Evolutionary conservation across 2,113 vertebrate species (phyloP).

Genomic region (Lasiurus borealis): DNA sequence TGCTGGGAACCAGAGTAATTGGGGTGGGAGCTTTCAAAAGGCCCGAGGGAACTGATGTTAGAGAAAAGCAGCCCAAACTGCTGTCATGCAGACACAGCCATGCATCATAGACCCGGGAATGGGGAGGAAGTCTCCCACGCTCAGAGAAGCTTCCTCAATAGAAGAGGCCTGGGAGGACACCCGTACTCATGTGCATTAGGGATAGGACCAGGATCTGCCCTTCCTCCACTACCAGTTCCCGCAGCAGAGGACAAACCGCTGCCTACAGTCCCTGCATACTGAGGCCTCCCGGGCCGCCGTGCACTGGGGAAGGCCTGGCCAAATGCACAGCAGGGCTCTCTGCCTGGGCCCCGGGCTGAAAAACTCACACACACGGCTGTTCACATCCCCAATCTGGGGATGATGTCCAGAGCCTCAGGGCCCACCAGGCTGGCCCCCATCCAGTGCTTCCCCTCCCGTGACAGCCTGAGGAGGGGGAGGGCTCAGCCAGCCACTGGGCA

Average conservation of each 20-base stretch:
- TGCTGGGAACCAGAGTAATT: neutral
- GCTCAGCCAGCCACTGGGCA: neutral
- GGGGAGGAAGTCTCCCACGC: neutral
- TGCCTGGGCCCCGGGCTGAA: neutral
- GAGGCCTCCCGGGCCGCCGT: neutral
- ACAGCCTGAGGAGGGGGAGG: neutral
- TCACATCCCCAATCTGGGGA: neutral
- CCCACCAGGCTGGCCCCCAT: fast-evolving
- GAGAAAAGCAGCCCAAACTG: neutral
- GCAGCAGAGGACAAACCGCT: neutral
- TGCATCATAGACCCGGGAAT: neutral
- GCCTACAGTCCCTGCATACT: fast-evolving
- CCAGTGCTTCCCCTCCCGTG: neutral
- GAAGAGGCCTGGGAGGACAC: neutral
- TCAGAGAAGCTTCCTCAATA: neutral
- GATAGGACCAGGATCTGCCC: fast-evolving
- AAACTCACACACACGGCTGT: fast-evolving
- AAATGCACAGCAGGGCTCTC: too few species aligned
- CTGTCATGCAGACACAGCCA: neutral
- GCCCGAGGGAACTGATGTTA: neutral
- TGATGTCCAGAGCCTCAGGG: neutral
- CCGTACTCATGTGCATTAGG: fast-evolving
- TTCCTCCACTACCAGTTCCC: neutral
- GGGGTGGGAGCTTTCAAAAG: neutral
- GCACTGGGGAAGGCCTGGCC: neutral